These are phyloP conservation scores for Aromia moschata DNA, from an alignment of 2,888 invertebrate genomes.

Conservation along the genomic window DNA sequence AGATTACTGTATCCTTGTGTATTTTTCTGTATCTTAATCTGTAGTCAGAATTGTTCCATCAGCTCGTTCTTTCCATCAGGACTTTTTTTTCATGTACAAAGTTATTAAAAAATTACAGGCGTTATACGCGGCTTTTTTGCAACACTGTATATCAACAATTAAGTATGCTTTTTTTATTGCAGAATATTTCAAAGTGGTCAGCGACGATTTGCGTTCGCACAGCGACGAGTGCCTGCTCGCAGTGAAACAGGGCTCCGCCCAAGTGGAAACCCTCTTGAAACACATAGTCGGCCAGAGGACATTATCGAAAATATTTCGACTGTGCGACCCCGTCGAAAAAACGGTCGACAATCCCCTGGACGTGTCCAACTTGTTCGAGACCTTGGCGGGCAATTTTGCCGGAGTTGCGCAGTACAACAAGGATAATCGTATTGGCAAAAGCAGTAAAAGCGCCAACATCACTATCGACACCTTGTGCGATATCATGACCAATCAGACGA, in stretches of 20 bases:
- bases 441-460: constrained; percentile 70
- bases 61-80: too few relatives aligned
- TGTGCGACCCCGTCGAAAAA: constrained; percentile 77
- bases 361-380: constrained; percentile 81
- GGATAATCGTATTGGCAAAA: constrained; percentile 80
- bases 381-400: constrained; percentile 82
- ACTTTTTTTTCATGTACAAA: too few relatives aligned
- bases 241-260: constrained; percentile 62
- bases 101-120: too few relatives aligned
- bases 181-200: constrained; percentile 88
- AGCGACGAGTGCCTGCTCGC: constrained; percentile 75
- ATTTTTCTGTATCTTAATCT: too few relatives aligned
- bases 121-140: too few relatives aligned
- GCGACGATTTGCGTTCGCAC: constrained; percentile 74
- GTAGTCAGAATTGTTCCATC: too few relatives aligned
- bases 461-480: constrained; percentile 85
- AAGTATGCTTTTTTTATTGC: constrained; percentile 45
- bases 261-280: constrained; percentile 72
- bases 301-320: constrained; percentile 78
- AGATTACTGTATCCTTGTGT: too few relatives aligned
- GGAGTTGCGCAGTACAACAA: constrained; percentile 94
- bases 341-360: constrained; percentile 71
- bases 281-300: constrained; percentile 70
- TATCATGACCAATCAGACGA: constrained; percentile 73
- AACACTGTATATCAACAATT: too few relatives aligned